A percentile compares a stretch with the other conserved stretches of the same genome.
phyloP scores from a whole-genome alignment of 2,888 invertebrate species.

The Falcaria lacertinaria region DNA sequence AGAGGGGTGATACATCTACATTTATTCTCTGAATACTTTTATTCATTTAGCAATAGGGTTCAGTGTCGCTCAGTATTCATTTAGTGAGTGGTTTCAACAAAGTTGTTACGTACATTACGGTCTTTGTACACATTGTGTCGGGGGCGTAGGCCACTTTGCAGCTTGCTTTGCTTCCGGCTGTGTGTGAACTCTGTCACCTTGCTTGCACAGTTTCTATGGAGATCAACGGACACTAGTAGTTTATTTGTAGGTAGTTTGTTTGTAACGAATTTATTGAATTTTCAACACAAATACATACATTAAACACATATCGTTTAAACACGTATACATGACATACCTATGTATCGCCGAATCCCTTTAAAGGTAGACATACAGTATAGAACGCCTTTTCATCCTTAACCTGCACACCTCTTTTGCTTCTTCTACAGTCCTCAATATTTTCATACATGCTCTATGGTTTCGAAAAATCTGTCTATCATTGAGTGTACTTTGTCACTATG shows the following conservation, averaged over 20 bases:
- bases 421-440: no score
- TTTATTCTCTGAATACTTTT: slow-evolving; percentile 3
- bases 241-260: slow-evolving; percentile 10
- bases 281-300: no score
- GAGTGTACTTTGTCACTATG: no score
- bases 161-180: slow-evolving; percentile 64
- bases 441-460: slow-evolving; percentile 13
- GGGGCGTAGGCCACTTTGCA: slow-evolving; percentile 54
- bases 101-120: slow-evolving; percentile 17
- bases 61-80: slow-evolving; percentile 8
- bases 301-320: no score
- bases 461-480: no score
- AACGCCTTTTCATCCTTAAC: no score
- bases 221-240: slow-evolving; percentile 43
- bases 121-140: slow-evolving; percentile 18
- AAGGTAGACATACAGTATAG: no score
- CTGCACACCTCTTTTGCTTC: no score
- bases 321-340: no score
- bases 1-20: background rate
- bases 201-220: slow-evolving; percentile 49
- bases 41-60: slow-evolving; percentile 7
- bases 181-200: slow-evolving; percentile 67
- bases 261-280: no score
- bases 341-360: no score
- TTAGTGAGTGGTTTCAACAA: background rate